Conservation (phyloP, 1,140 invertebrate genomes). For the Danaus melanippus region DNA sequence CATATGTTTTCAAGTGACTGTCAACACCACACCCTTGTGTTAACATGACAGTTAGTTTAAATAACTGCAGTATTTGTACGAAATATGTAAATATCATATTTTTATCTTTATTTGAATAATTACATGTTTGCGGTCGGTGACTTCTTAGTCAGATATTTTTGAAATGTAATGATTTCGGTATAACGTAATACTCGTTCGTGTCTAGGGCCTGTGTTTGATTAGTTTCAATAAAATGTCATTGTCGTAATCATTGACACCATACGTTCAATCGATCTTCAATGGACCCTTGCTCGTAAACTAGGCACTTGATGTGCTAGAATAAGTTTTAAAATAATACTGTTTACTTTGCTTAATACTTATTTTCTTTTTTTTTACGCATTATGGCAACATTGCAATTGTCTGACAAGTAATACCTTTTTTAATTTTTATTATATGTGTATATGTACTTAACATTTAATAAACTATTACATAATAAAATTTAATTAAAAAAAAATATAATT, state of each 20-base stretch:
- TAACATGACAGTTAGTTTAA: not conserved
- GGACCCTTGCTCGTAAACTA: constrained; percentile 13
- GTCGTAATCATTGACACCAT: constrained; percentile 24
- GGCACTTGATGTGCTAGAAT: constrained; percentile 16
- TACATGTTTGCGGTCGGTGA: too few relatives aligned
- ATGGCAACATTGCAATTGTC: not conserved
- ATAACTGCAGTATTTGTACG: constrained; percentile 12
- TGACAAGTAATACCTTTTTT: not conserved
- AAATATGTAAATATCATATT: constrained; percentile 7
- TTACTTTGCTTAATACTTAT: not conserved
- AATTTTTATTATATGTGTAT: not conserved
- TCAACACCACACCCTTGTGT: too few relatives aligned
- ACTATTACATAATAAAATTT: too few relatives aligned
- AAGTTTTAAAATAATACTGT: constrained; percentile 1
- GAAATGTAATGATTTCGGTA: too few relatives aligned
- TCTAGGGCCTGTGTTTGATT: constrained; percentile 20
- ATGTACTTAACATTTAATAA: too few relatives aligned
- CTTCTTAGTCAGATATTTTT: too few relatives aligned
- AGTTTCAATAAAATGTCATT: constrained; percentile 24
- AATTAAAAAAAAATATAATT: too few relatives aligned
- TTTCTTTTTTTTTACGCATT: too few relatives aligned
- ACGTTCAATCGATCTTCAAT: constrained; percentile 14
- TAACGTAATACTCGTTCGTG: not conserved
- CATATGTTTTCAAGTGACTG: too few relatives aligned
- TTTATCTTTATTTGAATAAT: too few relatives aligned